Evolutionary conservation across 2,113 vertebrate genomes (phyloP), one percentile per base, ranked within the genome.

Genomic region (Cyanoramphus novaezelandiae): DNA sequence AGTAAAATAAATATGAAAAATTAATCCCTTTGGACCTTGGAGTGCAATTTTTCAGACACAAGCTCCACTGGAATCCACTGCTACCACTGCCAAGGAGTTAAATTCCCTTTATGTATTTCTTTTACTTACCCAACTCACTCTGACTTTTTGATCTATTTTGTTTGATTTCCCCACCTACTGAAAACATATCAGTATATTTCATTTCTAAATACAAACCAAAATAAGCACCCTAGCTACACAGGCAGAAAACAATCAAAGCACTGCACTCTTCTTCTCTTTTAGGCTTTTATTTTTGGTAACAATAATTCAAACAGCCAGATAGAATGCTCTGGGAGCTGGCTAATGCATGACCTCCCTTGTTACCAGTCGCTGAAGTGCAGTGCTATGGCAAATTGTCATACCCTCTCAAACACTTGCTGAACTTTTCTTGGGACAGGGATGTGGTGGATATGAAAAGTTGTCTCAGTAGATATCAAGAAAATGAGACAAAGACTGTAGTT

Each of bases 1-100:
- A 88, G 76, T 78, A 96, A 95, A 97, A 95, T 88, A 94, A 97
- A 96, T 93, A 93, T 68, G 92, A 97, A 90, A 82, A 92, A 97
- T 88, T 93, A 93, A 97, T 96, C 67, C 69, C 86, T 95, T 86
- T 90, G 80, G 70, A 33, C 29, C 25, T 67, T 68, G 27, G 37
- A 93, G 49, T 92, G 71, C 86, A 70, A 76, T 76, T 95, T 97
- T 96, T 88, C 88, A 94, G 70, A 77, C 63, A 39, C 52, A 90
- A 92, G 52, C 86, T 96, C 69, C 82, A 80, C 75, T 92, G 81
- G 95, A 96, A 80, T 92, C 74, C 79, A 91, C 29, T 47, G 91
- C 60, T 90, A 92, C 49, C 46, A 72, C n/a, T 93, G 80, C 81
- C 92, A 96, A 83, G 24, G 47, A 94, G 43, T 69, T 91, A 79